Base-by-base conservation (phyloP, 1,140 invertebrate genomes). In the Drosophila gunungcola region DNA sequence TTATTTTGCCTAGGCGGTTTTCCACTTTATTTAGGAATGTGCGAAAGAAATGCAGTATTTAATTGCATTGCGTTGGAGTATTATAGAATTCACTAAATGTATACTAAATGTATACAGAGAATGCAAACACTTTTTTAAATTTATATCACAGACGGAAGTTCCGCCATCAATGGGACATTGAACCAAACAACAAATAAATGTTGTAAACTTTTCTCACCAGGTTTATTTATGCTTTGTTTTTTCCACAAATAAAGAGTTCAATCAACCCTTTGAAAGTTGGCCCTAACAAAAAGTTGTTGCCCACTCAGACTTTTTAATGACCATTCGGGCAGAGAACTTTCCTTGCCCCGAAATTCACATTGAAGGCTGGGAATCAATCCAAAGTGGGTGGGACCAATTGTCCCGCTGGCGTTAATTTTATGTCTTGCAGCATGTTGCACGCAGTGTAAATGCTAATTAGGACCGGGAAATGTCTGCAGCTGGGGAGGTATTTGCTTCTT, bases 361-460 rank as follows among this genome's bases (percentile, higher is more conserved):
- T 49, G 21, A 72, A 57, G 51, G 16, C 60, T 16, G 16, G 12
- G 16, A 29, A 57, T 32, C 16, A 7, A 34, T 21, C 13, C 12
- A 38, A 39, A 41, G 10, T 25, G 67, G 42, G 46, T 32, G 13
- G 32, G 29, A 21, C 45, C 7, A 5, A 16, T 11, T 12, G 41
- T n/a, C 1, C 32, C 52, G 67, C 32, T 54, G 67, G 75, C 79
- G 67, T 82, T 89, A 79, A 88, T 76, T 79, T 73, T 58, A 76
- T 83, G 83, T 89, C 84, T 77, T 86, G 83, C 83, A 72, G 75
- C 58, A 74, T 79, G 79, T 63, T 77, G 80, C 83, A 89, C 79
- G 83, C 84, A 89, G 80, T 83, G 79, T 83, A 80, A 73, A 88
- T 88, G 84, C 67, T 89, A 86, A 86, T 86, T 88, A 72, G 49